Evolutionary conservation across 2,797 vertebrate species (phyloP).

Genomic region (Distichodus sexfasciatus): DNA sequence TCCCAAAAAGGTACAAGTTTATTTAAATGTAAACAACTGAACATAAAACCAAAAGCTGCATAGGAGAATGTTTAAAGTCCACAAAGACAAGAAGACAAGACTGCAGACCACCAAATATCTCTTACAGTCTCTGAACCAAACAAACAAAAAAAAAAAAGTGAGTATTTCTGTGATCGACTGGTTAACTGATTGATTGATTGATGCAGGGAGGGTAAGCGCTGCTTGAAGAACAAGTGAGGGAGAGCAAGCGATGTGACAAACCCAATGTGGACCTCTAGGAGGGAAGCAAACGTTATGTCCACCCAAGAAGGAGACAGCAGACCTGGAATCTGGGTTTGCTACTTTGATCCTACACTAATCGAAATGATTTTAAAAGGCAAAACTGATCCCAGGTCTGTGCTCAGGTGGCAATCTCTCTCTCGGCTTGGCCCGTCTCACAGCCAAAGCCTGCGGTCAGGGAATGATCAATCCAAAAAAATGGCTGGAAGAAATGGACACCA

Average conservation of each 20-base stretch:
- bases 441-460: conserved; percentile 16
- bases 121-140: conserved; percentile 76
- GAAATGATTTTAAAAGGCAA: conserved; percentile 40
- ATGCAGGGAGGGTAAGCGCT: conserved; percentile 19
- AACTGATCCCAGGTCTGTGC: conserved; percentile 24
- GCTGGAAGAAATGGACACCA: neutral
- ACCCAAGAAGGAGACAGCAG: conserved; percentile 24
- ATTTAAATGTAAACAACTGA: conserved; percentile 85
- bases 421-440: conserved; percentile 27
- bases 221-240: conserved; percentile 16
- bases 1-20: conserved; percentile 87
- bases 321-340: conserved; percentile 28
- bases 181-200: conserved; percentile 32
- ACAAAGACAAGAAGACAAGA: conserved; percentile 86
- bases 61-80: conserved; percentile 99
- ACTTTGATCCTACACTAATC: conserved; percentile 35
- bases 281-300: conserved; percentile 32
- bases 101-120: conserved; percentile 79
- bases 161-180: conserved; percentile 45
- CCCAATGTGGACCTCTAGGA: conserved; percentile 33
- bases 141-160: conserved; percentile 71
- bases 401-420: neutral
- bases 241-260: conserved; percentile 1
- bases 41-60: conserved; percentile 84
- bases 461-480: neutral